Evolutionary conservation across 2,113 vertebrate species (phyloP), one percentile per base, ranked within the genome.

Genomic region (Colius striatus): DNA sequence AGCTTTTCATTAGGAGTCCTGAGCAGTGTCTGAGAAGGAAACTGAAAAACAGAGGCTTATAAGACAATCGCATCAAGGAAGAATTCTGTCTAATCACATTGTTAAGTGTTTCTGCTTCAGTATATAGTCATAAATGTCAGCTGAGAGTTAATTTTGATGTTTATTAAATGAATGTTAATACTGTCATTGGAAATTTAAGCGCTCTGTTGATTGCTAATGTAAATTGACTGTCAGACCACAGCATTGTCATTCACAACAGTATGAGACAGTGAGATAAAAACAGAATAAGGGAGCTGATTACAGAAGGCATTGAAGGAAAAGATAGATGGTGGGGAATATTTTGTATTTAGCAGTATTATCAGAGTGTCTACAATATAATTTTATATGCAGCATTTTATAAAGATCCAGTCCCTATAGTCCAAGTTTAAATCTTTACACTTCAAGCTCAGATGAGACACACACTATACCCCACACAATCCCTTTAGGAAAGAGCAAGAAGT

Each of bases 151-250:
- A 88, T 72, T 89, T 71, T 76, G 65, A 27, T 95, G 62, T 90
- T 96, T 90, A 76, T 96, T 92, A 95, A 95, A 77, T 61, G 66
- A 32, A 93, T 74, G 66, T 80, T 96, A 94, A 95, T 76, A 89
- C 79, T 22, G 6, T 84, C 13, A 3, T 48, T 89, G 58, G 66
- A 90, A 94, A 87, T 43, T 61, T 74, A 77, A 88, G 62, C 20
- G 22, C 43, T 95, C 73, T 76, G 84, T 96, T 94, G 94, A 95
- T 94, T 92, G 94, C 66, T 92, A 91, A 87, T 47, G 47, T 60
- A 94, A 96, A 95, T 79, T 76, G 79, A 62, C 55, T 41, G 38
- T 41, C 38, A 41, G 38, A 41, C 38, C 38, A 41, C 38, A 41
- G 12, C 38, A 12, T 41, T 41, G 48, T 89, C 89, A 94, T 20